Conservation (phyloP, 2,797 vertebrate species). For the Malurus splendens region DNA sequence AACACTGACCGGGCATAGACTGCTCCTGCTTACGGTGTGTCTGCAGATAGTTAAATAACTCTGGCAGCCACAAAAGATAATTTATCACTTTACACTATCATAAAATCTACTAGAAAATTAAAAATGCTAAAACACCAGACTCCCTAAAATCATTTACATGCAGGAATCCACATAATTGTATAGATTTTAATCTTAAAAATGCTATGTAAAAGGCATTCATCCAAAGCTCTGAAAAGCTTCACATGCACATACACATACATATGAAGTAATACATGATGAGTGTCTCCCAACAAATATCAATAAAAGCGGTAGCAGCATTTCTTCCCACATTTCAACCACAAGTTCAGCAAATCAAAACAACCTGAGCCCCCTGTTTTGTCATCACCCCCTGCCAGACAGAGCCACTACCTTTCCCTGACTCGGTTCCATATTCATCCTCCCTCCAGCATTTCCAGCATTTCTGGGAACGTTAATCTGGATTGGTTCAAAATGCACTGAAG, state of each 20-base stretch:
- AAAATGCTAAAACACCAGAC: conserved; percentile 49
- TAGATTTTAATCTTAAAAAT: conserved; percentile 58
- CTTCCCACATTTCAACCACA: neutral
- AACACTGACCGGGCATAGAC: neutral
- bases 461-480: neutral
- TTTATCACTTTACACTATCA: conserved; percentile 46
- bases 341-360: conserved; percentile 4
- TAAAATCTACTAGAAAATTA: conserved; percentile 61
- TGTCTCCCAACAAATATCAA: conserved; percentile 17
- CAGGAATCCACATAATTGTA: conserved; percentile 57
- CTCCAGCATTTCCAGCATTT: neutral
- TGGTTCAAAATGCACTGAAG: neutral
- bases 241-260: conserved; percentile 6
- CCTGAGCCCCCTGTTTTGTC: neutral
- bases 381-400: neutral
- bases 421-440: neutral
- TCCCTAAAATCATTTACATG: conserved; percentile 58
- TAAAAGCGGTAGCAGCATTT: neutral
- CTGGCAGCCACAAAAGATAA: conserved; percentile 33
- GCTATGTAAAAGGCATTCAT: conserved; percentile 34
- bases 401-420: neutral
- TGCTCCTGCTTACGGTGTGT: neutral
- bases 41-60: conserved; percentile 35
- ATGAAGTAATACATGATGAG: neutral
- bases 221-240: conserved; percentile 43